Base-by-base conservation (phyloP, 1,140 invertebrate species). In the Proctacanthus coquilletti region DNA sequence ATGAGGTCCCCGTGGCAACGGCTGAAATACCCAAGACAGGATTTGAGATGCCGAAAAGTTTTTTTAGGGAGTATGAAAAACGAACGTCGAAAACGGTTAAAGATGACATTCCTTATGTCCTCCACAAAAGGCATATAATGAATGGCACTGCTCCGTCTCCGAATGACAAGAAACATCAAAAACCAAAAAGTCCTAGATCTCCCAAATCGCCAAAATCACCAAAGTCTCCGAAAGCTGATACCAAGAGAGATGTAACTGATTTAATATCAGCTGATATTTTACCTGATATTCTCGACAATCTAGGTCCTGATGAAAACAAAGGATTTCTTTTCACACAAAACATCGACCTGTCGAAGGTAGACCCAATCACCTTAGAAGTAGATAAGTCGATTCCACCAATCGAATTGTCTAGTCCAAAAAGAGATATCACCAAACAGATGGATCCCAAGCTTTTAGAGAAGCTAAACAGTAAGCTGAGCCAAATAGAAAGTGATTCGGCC, bases 51-150 rank as follows among this genome's bases (percentile, higher is more conserved):
- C 68, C 68, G 3, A 70, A 71, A 44, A 71, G 69, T 40, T 72
- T 71, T 44, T 71, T 71, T 42, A 65, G 69, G 42, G 69, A 71
- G 29, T 71, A 70, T 39, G 69, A 71, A 37, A 61, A 64, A 5
- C 62, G 56, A 13, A 52, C 52, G 10, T 50, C 56, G 5, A 60
- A 56, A 33, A 46, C 51, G 0, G 31, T 60, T 0, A 60, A 60
- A 32, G 57, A 60, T 38, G 82, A 86, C 45, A 85, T 87, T 52
- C 79, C 82, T 0, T 87, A 87, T 48, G 78, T 80, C 3, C 62
- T 85, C 18, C 80, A 84, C 50, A 85, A 84, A 49, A 64, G 81
- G 8, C 80, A 84, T 48, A 71, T 84, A 5, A 80, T 84, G 75
- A 84, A 85, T 51, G 80, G 79, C 0, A 83, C 79, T 3, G 77